These are phyloP conservation scores for Hymenochirus boettgeri DNA, from an alignment of 2,113 vertebrate genomes.

Conservation along the genomic window DNA sequence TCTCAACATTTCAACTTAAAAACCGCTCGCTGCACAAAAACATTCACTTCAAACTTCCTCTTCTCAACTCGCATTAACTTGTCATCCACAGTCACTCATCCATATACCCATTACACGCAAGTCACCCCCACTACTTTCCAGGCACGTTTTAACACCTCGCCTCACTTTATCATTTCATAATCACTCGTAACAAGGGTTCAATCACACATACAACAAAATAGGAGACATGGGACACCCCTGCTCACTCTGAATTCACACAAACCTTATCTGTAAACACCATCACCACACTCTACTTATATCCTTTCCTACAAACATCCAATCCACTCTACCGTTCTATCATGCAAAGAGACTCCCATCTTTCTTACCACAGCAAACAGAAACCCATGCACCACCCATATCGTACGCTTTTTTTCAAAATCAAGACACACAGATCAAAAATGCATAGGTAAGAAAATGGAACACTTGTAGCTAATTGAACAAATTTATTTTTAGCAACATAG, in stretches of 20 bases:
- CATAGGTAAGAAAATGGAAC: too few relatives aligned
- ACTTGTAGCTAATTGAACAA: too few relatives aligned
- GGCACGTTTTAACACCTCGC: neutral
- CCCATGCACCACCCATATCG: neutral
- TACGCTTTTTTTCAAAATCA: conserved; percentile 15
- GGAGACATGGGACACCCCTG: conserved; percentile 14
- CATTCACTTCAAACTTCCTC: neutral
- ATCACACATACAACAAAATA: neutral
- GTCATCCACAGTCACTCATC: neutral
- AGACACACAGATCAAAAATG: too few relatives aligned
- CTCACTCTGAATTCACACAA: neutral
- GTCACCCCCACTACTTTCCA: neutral
- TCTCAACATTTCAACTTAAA: neutral
- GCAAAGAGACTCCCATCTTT: neutral
- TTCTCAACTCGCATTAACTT: neutral
- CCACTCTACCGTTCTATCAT: neutral
- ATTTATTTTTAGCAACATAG: too few relatives aligned
- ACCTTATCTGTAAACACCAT: neutral
- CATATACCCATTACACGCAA: neutral
- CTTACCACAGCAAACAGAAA: neutral
- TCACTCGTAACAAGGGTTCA: neutral
- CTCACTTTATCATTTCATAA: neutral
- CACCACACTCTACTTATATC: neutral
- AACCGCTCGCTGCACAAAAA: neutral
- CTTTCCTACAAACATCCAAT: neutral